Evolutionary conservation across 2,113 vertebrate genomes (phyloP).

Genomic region (Phaethornis superciliosus): DNA sequence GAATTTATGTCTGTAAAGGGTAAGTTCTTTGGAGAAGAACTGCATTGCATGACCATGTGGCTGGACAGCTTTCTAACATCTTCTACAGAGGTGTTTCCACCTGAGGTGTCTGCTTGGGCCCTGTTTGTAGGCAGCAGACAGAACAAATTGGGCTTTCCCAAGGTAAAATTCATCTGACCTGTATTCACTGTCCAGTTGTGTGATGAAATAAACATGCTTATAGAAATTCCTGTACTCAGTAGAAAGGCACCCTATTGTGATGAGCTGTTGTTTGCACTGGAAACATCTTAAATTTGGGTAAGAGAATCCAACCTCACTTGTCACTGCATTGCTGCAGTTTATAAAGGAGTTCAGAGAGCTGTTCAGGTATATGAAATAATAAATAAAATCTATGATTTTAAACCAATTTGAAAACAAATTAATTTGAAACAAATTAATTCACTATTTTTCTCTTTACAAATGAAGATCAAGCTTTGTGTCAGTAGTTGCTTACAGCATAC

Average conservation of each 20-base stretch:
- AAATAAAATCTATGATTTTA: not conserved
- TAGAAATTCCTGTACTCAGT: not conserved
- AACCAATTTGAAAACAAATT: not conserved
- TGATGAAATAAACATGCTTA: not conserved
- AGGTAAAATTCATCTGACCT: not conserved
- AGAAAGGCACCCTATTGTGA: not conserved
- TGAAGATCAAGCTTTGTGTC: not conserved
- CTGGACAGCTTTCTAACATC: not conserved
- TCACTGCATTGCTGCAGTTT: not conserved
- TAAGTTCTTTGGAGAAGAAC: not conserved
- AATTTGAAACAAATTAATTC: not conserved
- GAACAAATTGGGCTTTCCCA: not conserved
- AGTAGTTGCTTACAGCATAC: not conserved
- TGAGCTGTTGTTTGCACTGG: not conserved
- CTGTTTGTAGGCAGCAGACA: not conserved
- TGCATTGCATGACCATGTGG: accelerated
- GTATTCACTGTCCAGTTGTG: not conserved
- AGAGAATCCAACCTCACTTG: not conserved
- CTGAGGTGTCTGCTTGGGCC: not conserved
- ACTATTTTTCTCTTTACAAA: not conserved
- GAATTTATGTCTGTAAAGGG: not conserved
- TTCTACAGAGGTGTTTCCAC: not conserved
- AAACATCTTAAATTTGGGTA: not conserved
- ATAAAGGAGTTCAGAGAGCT: not conserved
- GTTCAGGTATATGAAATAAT: not conserved